Evolutionary conservation across 2,888 invertebrate genomes (phyloP), one percentile per base, ranked within the genome.

Genomic region (Drosophila helvetica): DNA sequence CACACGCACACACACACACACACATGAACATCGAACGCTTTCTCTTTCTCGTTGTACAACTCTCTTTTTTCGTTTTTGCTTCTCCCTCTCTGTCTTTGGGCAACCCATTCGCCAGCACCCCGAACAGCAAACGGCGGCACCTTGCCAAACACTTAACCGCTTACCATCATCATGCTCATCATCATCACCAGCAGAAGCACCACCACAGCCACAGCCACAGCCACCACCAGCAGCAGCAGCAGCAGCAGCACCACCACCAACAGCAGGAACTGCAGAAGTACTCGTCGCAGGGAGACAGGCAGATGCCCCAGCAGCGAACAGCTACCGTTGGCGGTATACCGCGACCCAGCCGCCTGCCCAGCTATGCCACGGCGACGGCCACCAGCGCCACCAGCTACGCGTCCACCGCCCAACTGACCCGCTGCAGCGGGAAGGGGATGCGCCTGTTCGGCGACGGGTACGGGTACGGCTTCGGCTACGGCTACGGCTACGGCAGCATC

Each of bases 111-210:
- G 86, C 80, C 88, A 90, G 90, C 91, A 90, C 90, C 81, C 84
- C 90, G 85, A 90, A 90, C 89, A 91, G 90, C 90, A 90, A 89
- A 88, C 89, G 90, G 90, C 91, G 90, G 89, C 91, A 91, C 86
- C 86, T 90, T 75, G 90, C 89, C 82, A 90, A 90, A 84, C 87
- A 88, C 78, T 88, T 83, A 80, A 89, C 79, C 78, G 85, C 84
- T 78, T 83, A 85, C 74, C 80, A 78, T 78, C 80, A 79, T 63
- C 80, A 82, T 60, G 68, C 85, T 56, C 84, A 77, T 27, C 77
- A 71, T 9, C 73, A 78, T 9, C 86, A 79, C 10, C 76, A 78
- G 1, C 78, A 73, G 7, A 76, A 57, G 4, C 71, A 70, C 4
- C 71, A 72, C 0, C 77, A 69, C 0, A 70, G 61, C 1, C 67